Evolutionary conservation across 2,888 invertebrate genomes (phyloP).

Genomic region (Rhopalosiphum nymphaeae): DNA sequence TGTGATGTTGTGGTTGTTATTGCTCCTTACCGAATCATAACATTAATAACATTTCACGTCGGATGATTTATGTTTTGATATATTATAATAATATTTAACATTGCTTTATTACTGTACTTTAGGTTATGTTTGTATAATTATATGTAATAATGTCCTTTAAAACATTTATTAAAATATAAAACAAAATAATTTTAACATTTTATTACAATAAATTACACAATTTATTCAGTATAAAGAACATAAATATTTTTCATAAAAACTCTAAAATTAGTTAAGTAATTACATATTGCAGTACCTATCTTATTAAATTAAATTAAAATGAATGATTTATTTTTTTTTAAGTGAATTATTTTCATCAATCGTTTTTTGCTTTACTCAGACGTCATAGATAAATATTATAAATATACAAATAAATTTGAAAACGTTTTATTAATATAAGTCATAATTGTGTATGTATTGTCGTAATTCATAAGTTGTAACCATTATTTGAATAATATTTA

Average conservation of each 20-base stretch:
- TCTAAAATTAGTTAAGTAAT: neutral
- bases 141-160: neutral
- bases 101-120: neutral
- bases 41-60: neutral
- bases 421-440: neutral
- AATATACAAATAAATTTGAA: neutral
- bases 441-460: neutral
- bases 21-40: too few relatives aligned
- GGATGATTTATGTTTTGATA: neutral
- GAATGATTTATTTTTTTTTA: neutral
- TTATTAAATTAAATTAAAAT: neutral
- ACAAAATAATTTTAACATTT: neutral
- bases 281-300: neutral
- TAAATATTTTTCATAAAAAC: neutral
- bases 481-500: neutral
- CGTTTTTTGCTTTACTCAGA: neutral
- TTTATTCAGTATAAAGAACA: neutral
- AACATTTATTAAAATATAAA: neutral
- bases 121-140: too few relatives aligned
- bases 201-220: neutral
- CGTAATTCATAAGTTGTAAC: neutral
- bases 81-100: too few relatives aligned
- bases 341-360: neutral
- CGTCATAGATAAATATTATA: neutral
- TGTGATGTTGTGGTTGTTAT: too few relatives aligned